phyloP scores from a whole-genome alignment of 1,140 invertebrate species.

The Drosophila trapezifrons region DNA sequence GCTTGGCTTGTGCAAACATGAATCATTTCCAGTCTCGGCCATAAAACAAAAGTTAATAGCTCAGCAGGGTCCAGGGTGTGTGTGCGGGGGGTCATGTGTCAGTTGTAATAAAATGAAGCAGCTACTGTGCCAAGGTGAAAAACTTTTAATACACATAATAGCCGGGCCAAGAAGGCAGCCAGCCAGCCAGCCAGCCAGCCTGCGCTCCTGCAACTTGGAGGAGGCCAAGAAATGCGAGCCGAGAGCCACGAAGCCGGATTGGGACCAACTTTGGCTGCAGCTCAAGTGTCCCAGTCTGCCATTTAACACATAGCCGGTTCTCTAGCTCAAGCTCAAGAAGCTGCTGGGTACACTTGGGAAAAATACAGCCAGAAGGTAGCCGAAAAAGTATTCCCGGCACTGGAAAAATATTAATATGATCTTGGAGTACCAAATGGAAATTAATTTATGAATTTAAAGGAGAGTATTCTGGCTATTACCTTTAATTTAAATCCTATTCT shows the following conservation, averaged over 20 bases:
- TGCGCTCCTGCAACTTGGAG: conserved; percentile 24
- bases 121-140: conserved; percentile 65
- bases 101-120: conserved; percentile 79
- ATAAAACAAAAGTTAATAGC: conserved; percentile 79
- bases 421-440: too few relatives aligned
- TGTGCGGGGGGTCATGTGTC: conserved; percentile 54
- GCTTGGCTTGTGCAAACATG: conserved; percentile 53
- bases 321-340: neutral
- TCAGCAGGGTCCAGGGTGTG: conserved; percentile 39
- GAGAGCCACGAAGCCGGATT: conserved; percentile 26
- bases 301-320: conserved; percentile 67
- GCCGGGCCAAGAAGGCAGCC: conserved; percentile 57
- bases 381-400: too few relatives aligned
- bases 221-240: conserved; percentile 69
- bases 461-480: neutral
- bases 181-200: conserved; percentile 10
- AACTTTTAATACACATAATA: conserved; percentile 83
- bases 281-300: conserved; percentile 82
- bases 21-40: conserved; percentile 61
- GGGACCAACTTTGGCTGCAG: conserved; percentile 71
- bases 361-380: neutral
- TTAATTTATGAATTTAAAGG: neutral
- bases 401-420: too few relatives aligned
- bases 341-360: conserved; percentile 1
- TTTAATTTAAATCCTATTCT: too few relatives aligned